Evolutionary conservation across 2,888 invertebrate genomes (phyloP).

Genomic region (Argyresthia albistria): DNA sequence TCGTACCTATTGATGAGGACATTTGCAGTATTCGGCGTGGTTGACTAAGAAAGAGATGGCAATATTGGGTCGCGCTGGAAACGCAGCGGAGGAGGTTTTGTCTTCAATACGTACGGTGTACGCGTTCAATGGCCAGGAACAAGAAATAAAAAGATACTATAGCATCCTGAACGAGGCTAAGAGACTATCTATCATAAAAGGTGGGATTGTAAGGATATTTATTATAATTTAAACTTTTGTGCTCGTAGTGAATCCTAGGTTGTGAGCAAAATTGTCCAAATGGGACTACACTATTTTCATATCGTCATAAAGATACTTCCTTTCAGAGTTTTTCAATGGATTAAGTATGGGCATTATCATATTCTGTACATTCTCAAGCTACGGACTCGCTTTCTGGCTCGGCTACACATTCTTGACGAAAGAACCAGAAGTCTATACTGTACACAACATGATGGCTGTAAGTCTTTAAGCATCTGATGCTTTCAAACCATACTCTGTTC

Average conservation of each 20-base stretch:
- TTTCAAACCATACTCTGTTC: no score
- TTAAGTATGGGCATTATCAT: constrained; percentile 81
- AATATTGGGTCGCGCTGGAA: constrained; percentile 82
- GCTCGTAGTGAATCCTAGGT: no score
- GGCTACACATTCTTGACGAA: constrained; percentile 78
- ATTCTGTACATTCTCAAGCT: constrained; percentile 84
- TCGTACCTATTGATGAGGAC: background rate
- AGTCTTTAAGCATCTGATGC: background rate
- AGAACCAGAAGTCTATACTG: constrained; percentile 17
- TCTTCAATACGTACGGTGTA: constrained; percentile 82
- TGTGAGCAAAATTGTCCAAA: no score
- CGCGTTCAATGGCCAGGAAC: constrained; percentile 82
- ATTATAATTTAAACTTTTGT: no score
- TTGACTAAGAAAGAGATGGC: constrained; percentile 77
- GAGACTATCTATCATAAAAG: no score
- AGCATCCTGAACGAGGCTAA: no score
- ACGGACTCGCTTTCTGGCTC: constrained; percentile 89
- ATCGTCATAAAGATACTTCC: no score
- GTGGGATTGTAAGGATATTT: no score
- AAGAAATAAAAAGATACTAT: constrained; percentile 77
- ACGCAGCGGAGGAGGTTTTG: constrained; percentile 84
- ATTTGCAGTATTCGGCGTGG: constrained; percentile 69
- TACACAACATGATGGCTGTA: background rate
- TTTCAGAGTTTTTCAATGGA: constrained; percentile 71
- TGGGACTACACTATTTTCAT: no score